Base-by-base conservation (phyloP, 2,888 invertebrate genomes). In the Amphipyra tragopoginis region DNA sequence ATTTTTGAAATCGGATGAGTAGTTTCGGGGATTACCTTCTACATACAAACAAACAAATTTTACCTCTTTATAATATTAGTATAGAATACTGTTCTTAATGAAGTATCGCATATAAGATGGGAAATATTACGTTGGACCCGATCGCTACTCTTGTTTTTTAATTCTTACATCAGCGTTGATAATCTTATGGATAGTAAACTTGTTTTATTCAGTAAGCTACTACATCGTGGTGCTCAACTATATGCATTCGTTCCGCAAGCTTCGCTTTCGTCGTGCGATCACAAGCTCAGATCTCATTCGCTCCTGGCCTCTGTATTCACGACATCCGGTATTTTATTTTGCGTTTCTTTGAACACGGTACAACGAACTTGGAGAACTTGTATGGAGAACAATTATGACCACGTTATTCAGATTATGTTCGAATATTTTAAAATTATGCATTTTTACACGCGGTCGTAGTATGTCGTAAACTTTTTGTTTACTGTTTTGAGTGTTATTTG, bases 281-380 rank as follows among this genome's bases (percentile, higher is more conserved):
- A 77, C 80, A 83, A 83, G 80, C 79, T 84, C 78, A 84, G 87
- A 89, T 90, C 87, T 88, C 75, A 77, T 74, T 84, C 78, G 81
- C 79, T 82, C 72, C 77, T 80, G 66, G 80, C 83, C 84, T 82
- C 81, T 85, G 85, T 86, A 82, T 85, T 78, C 86, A 85, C 84
- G 87, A 88, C 90, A 91, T 93, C 92, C 92, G 93, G 91, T 85
- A 82, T 82, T 85, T 90, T 90, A 84, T 87, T 84, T 86, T 82
- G 80, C 77, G 72, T 83, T 82, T 82, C 80, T 85, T 83, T 80
- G 77, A 82, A 79, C 71, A 60, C 53, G 63, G 79, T 72, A 79
- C 83, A 79, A 80, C 71, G 75, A 84, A 82, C 83, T 82, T 81
- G 65, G 56, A 73, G 68, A 63, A 44, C 65, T 75, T 74, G 70